Base-by-base conservation (phyloP, 2,797 vertebrate species). In the Hybognathus amarus region DNA sequence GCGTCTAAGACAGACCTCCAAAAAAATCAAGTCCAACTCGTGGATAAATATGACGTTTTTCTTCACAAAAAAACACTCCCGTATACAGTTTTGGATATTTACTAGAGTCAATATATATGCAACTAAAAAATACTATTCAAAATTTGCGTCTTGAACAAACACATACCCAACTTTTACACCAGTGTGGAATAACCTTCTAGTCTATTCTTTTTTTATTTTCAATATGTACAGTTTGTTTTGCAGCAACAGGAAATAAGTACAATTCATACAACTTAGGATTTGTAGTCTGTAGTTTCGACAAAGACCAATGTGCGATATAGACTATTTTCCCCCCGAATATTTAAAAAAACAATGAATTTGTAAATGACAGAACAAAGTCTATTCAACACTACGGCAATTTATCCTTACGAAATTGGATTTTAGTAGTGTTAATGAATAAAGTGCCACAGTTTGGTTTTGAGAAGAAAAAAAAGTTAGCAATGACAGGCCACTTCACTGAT, bases 101-200 rank as follows among this genome's bases (percentile, higher is more conserved):
- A 98, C 96, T 97, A 96, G 95, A 96, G 96, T 95, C 95, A 96
- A 98, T 97, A 94, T 97, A 94, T 97, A 98, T 20, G 63, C 97
- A 99, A 96, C 95, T 96, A 95, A 99, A 47, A 99, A 97, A 97
- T 97, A 96, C 96, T 98, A 97, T 99, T 98, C 97, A 99, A 98
- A 91, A 98, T 96, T 95, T 94, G 95, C 96, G 95, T 97, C 96
- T 96, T 95, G 95, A 96, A 97, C 97, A 97, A 96, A 96, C 97
- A 97, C 94, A 90, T 94, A 97, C 95, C 91, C 96, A 79, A 96
- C 95, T 95, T 92, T 94, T 95, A 96, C 92, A 94, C 82, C 89
- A 95, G 95, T 94, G 94, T 95, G 93, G 91, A 92, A 96, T 94
- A 94, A 93, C 90, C 93, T 93, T 92, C 96, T 97, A 97, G 90